Evolutionary conservation across 2,797 vertebrate species (phyloP), one percentile per base, ranked within the genome.

Genomic region (Microcaecilia unicolor): DNA sequence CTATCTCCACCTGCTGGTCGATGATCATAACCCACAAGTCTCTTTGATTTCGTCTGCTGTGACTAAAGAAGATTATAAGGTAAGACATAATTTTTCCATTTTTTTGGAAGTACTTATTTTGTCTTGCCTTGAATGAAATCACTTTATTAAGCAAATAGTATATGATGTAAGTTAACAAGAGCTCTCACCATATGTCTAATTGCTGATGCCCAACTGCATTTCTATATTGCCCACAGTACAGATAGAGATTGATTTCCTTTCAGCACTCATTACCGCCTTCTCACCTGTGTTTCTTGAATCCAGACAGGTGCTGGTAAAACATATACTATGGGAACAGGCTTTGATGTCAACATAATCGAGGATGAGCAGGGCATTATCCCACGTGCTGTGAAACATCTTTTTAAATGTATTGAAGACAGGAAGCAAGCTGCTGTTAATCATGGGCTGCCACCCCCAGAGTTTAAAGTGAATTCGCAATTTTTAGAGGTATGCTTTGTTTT

Each of bases 271-370:
- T 36, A 1, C 13, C 31, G 4, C 18, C 42, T 4, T 23, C 24
- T 13, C 1, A 0, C 23, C 44, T 6, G 25, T 55, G 22, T 35
- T 8, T 14, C 37, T 45, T 60, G 27, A 57, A 41, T 61, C 47
- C 39, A 98, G 95, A 98, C 95, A 8, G 95, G 94, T 30, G 91
- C 94, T 29, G 95, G 95, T 27, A 98, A 98, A 80, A 98, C 95
- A 0, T 98, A 96, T 34, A 96, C 89, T 37, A 98, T 98, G 95
- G 94, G 95, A 45, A 98, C 94, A 5, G 95, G 95, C 38, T 97
- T 98, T 40, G 90, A 96, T 17, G 87, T 98, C 47, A 93, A 75
- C 74, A 82, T 92, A 39, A 75, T 56, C 4, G 92, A 93, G 27
- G 88, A 88, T 7, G 93, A 94, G 23, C 83, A 87, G 56, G 93